Conservation (phyloP, 2,888 invertebrate species). For the Cryptocephalus primarius region DNA sequence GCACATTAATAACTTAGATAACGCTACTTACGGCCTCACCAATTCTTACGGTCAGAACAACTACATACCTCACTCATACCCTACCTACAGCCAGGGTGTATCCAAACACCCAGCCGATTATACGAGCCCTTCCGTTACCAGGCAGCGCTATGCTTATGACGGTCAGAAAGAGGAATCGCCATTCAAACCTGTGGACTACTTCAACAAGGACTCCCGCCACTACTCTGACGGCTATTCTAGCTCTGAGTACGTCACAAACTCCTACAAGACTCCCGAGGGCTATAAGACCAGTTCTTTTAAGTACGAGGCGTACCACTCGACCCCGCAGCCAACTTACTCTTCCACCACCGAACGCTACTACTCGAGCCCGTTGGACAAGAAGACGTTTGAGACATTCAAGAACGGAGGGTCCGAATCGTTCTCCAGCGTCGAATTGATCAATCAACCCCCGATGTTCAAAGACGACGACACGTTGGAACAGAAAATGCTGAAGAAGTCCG, state of each 20-base stretch:
- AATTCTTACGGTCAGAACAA: conserved; percentile 27
- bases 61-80: conserved; percentile 12
- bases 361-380: conserved; percentile 24
- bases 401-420: conserved; percentile 28
- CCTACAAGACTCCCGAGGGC: conserved; percentile 33
- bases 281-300: conserved; percentile 32
- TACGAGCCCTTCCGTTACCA: not conserved
- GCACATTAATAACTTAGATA: conserved; percentile 30
- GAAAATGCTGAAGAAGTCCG: conserved; percentile 54
- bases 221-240: conserved; percentile 27
- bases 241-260: conserved; percentile 31
- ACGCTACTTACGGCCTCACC: conserved; percentile 27
- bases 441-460: conserved; percentile 29
- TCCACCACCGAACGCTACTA: conserved; percentile 32
- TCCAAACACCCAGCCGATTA: conserved; percentile 17
- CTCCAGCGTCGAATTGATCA: conserved; percentile 29
- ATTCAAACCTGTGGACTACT: conserved; percentile 6
- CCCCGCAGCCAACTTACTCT: conserved; percentile 27
- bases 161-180: not conserved
- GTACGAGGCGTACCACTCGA: conserved; percentile 31
- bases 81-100: conserved; percentile 20
- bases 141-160: conserved; percentile 1
- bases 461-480: conserved; percentile 52
- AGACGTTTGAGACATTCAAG: conserved; percentile 22
- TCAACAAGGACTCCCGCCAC: conserved; percentile 9